Percentiles rank a stretch among this genome's conserved stretches.
Evolutionary conservation across 1,140 invertebrate genomes (phyloP).

Genomic region (Propsilocerus akamusi): DNA sequence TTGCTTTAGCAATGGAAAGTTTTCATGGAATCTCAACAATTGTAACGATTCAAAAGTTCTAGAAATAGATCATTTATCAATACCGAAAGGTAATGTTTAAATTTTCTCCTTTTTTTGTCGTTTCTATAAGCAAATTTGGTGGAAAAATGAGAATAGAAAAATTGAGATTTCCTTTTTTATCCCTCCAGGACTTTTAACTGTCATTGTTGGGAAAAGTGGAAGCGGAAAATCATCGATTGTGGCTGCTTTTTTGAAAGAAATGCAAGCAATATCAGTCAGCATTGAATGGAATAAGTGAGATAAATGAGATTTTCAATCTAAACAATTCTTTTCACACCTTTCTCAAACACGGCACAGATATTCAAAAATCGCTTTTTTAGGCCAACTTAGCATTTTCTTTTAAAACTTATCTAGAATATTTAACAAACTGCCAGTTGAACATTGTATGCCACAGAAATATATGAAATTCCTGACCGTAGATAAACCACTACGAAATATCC

Average conservation of each 20-base stretch:
- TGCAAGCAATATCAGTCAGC: conserved; percentile 39
- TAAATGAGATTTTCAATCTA: too few relatives aligned
- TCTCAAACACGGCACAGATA: conserved; percentile 22
- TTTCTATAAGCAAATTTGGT: too few relatives aligned
- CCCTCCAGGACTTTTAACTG: conserved; percentile 43
- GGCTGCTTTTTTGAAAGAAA: conserved; percentile 55
- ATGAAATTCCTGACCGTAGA: too few relatives aligned
- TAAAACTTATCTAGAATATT: too few relatives aligned
- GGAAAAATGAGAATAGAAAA: too few relatives aligned
- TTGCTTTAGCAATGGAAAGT: conserved; percentile 32
- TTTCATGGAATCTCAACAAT: conserved; percentile 34
- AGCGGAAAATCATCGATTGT: conserved; percentile 64
- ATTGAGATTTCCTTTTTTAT: neutral
- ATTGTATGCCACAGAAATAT: too few relatives aligned
- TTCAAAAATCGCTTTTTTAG: conserved; percentile 45
- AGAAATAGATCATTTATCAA: conserved; percentile 29
- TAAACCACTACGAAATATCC: too few relatives aligned
- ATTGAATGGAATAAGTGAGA: conserved; percentile 41
- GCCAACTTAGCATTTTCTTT: too few relatives aligned
- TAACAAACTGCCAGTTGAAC: too few relatives aligned
- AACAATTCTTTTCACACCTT: neutral
- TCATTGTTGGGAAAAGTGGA: conserved; percentile 58
- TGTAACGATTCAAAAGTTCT: conserved; percentile 22
- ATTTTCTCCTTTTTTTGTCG: too few relatives aligned
- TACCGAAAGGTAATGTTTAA: conserved; percentile 31